Evolutionary conservation across 2,797 vertebrate species (phyloP).

Genomic region (Rhyacichthys aspro): DNA sequence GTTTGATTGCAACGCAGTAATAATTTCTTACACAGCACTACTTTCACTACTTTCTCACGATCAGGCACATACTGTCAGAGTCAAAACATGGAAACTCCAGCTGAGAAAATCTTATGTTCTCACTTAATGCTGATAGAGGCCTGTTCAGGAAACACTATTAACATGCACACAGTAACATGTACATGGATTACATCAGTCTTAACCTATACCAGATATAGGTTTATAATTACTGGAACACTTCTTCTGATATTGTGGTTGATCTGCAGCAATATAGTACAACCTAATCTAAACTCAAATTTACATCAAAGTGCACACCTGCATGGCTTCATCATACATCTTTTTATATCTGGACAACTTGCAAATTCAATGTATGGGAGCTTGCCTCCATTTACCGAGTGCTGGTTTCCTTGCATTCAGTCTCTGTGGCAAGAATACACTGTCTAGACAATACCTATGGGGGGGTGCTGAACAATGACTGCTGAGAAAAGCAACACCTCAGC

Average conservation of each 20-base stretch:
- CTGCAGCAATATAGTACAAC: too few species aligned
- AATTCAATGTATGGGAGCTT: slow-evolving; percentile 1
- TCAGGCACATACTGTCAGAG: slow-evolving; percentile 8
- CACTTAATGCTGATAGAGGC: slow-evolving; percentile 11
- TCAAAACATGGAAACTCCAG: slow-evolving; percentile 16
- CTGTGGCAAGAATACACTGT: slow-evolving; percentile 16
- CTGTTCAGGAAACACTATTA: slow-evolving; percentile 1
- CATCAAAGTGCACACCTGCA: slow-evolving; percentile 4
- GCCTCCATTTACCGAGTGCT: slow-evolving; percentile 13
- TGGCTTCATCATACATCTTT: slow-evolving; percentile 4
- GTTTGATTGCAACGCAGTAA: slow-evolving; percentile 26
- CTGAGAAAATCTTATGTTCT: background rate
- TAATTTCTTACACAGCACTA: slow-evolving; percentile 17
- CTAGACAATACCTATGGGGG: slow-evolving; percentile 57
- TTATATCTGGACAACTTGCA: slow-evolving; percentile 3
- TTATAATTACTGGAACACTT: slow-evolving; percentile 23
- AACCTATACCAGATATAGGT: too few species aligned
- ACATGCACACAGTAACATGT: background rate
- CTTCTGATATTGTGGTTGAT: too few species aligned
- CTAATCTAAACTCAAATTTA: background rate
- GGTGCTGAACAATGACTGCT: slow-evolving; percentile 57
- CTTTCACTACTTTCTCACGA: slow-evolving; percentile 6
- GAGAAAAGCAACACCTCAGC: slow-evolving; percentile 18
- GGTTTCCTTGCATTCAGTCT: slow-evolving; percentile 62
- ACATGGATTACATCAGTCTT: slow-evolving; percentile 23